Evolutionary conservation across 2,113 vertebrate species (phyloP).

Genomic region (Psettodes erumei): DNA sequence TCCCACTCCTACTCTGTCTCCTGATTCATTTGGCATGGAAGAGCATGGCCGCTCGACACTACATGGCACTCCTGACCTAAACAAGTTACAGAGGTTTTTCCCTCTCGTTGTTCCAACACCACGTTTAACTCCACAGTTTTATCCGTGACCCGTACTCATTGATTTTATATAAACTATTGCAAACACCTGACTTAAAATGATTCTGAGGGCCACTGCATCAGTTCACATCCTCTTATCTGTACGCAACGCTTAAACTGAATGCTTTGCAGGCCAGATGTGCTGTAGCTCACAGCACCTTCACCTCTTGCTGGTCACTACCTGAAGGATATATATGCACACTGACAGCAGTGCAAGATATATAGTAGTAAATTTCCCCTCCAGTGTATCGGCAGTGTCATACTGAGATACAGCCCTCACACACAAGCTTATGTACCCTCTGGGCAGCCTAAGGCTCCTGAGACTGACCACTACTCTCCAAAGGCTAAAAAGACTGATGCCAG

Average conservation of each 20-base stretch:
- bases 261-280: conserved; percentile 1
- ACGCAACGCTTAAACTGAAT: neutral
- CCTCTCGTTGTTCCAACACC: conserved; percentile 46
- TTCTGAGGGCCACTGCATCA: conserved; percentile 3
- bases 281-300: conserved; percentile 7
- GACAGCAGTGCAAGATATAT: conserved; percentile 11
- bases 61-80: conserved; percentile 68
- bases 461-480: conserved; percentile 8
- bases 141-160: neutral
- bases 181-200: neutral
- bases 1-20: conserved; percentile 61
- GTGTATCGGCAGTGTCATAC: conserved; percentile 3
- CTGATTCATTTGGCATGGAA: conserved; percentile 66
- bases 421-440: conserved; percentile 7
- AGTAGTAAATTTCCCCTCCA: conserved; percentile 24
- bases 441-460: conserved; percentile 13
- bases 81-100: conserved; percentile 58
- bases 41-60: conserved; percentile 58
- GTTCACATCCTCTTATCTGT: neutral
- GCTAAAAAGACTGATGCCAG: conserved; percentile 21
- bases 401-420: conserved; percentile 3
- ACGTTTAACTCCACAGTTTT: conserved; percentile 27
- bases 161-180: neutral
- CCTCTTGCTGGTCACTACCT: conserved; percentile 26
- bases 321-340: conserved; percentile 24